A percentile compares a stretch with the other conserved stretches of the same genome.
Conservation (phyloP, 2,888 invertebrate species). For the Conomelus anceps region DNA sequence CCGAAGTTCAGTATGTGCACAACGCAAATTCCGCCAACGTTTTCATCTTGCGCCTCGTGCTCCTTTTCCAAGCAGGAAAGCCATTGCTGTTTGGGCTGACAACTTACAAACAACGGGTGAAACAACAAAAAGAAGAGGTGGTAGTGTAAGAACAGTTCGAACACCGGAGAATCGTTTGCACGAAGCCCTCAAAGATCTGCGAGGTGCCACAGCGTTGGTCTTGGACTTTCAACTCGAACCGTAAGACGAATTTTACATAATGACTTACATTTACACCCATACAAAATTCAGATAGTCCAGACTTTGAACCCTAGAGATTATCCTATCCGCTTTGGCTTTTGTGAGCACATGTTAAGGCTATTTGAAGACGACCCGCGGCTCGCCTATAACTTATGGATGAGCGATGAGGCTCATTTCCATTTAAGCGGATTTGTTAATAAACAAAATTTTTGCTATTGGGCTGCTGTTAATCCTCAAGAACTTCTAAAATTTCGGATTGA, state of each 20-base stretch:
- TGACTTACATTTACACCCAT: too few relatives aligned
- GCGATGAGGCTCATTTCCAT: too few relatives aligned
- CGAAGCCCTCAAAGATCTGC: neutral
- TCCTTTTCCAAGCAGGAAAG: neutral
- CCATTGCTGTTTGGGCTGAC: neutral
- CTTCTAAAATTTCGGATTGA: too few relatives aligned
- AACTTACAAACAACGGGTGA: neutral
- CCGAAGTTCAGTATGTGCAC: neutral
- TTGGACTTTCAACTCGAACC: neutral
- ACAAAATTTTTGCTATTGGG: too few relatives aligned
- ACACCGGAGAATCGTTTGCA: neutral
- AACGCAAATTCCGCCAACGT: neutral
- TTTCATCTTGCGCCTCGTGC: neutral
- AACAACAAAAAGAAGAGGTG: neutral
- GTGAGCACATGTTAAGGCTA: neutral
- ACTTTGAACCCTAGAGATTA: neutral
- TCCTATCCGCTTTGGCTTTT: neutral
- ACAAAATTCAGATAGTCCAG: neutral
- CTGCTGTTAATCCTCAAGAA: too few relatives aligned
- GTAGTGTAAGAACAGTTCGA: neutral
- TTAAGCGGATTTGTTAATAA: too few relatives aligned
- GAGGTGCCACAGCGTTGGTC: neutral
- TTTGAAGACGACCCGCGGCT: constrained; percentile 1
- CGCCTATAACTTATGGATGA: constrained; percentile 6
- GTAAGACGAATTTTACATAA: neutral